Evolutionary conservation across 2,113 vertebrate genomes (phyloP), one percentile per base, ranked within the genome.

Genomic region (Edolisoma coerulescens): DNA sequence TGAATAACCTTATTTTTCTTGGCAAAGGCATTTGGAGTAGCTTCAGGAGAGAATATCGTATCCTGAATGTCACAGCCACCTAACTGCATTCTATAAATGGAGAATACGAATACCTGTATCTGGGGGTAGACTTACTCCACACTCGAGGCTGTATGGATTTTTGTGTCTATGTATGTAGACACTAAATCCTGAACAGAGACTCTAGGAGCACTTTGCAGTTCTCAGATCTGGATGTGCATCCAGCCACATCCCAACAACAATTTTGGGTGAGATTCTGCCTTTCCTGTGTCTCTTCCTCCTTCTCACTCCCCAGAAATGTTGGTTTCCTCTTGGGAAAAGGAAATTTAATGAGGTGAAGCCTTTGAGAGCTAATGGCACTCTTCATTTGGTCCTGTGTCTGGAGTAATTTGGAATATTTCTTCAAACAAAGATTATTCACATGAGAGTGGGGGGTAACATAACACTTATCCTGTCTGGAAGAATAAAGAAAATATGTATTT

Each of bases 361-460:
- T 52, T 60, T 3, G 13, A 73, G 32, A 49, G 26, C 9, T 87
- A 69, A 33, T 0, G 0, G 1, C 5, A 33, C 37, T 68, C 63
- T 91, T 61, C 16, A 73, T 76, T 65, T 73, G 9, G 20, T 73
- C 30, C 42, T 54, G 11, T 42, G 30, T 57, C 37, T 82, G 41
- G 26, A 79, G 45, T 76, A 2, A 39, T 84, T 23, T 44, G 30
- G 45, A 73, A 30, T 74, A 95, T 69, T 91, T 64, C 39, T 85
- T 18, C 39, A 45, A 95, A 41, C 2, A 85, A 89, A 42, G 8
- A 39, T 87, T 81, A 70, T 85, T 94, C 26, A n/a, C 5, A 5
- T 13, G 26, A 6, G 7, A 1, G 11, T 32, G 7, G 4, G 8
- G 63, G 7, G 59, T 47, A 53, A 39, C 27, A 37, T 54, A 90